Evolutionary conservation across 2,797 vertebrate species (phyloP), one percentile per base, ranked within the genome.

Genomic region (Enteromius radiatus): DNA sequence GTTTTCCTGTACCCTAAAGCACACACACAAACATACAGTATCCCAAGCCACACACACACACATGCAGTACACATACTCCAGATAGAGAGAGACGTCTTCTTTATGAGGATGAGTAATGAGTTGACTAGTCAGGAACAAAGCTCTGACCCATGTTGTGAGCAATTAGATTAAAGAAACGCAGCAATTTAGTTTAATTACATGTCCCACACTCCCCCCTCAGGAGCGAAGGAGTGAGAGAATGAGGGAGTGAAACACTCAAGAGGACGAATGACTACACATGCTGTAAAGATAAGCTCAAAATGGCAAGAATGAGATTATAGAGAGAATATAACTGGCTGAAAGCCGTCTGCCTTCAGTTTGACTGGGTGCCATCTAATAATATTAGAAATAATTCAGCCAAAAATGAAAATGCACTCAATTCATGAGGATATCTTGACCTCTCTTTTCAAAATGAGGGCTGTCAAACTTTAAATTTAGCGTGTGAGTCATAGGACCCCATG

Each of bases 121-220:
- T 84, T 84, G 85, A 86, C 79, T 79, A 86, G 85, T 84, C 83
- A 54, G 59, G 79, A 81, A 86, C 85, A 84, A 59, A 83, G 26
- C n/a, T 84, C 73, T 86, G 85, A 81, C 85, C 85, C 85, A 84
- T 86, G 85, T 79, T 84, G 80, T 84, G 82, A 75, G 75, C 85
- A 84, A 86, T 86, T 84, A 86, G 79, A 84, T 86, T 79, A 81
- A 86, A 84, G 85, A 86, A 82, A 82, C 71, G 47, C 82, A 84
- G 85, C 85, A 84, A 86, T 86, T 84, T 86, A 70, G 83, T 84
- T 84, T 84, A 86, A 86, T 86, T 86, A 82, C 85, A 86, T 84
- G 82, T 86, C 80, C 61, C 61, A 69, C 74, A 83, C 81, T 77
- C 64, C 81, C 81, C 80, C 81, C 73, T 69, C 49, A 76, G 73